Evolutionary conservation across 2,888 invertebrate genomes (phyloP).

Genomic region (Saturnia japonica): DNA sequence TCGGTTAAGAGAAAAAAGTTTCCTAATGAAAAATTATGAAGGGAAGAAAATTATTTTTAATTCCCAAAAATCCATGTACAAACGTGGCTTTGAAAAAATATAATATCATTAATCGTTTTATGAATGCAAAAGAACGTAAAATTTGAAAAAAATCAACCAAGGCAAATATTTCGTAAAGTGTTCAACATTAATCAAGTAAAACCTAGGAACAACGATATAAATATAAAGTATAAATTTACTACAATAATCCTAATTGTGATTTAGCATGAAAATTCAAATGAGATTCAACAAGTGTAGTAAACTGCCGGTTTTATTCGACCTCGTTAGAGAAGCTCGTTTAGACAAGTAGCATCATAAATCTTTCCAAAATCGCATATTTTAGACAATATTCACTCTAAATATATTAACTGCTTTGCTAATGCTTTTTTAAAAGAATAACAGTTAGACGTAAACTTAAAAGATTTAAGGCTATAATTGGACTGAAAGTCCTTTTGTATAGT

Average conservation of each 20-base stretch:
- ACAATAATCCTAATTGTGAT: conserved; percentile 18
- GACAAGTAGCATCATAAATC: conserved; percentile 15
- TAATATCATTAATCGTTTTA: neutral
- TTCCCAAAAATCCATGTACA: neutral
- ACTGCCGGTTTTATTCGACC: conserved; percentile 15
- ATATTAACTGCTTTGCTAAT: neutral
- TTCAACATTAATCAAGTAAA: neutral
- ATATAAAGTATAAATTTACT: conserved; percentile 14
- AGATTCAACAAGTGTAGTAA: conserved; percentile 22
- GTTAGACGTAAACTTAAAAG: neutral
- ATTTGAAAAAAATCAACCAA: neutral
- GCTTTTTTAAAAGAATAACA: neutral
- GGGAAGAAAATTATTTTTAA: neutral
- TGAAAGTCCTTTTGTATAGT: neutral
- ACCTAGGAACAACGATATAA: neutral
- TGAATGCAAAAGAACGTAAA: neutral
- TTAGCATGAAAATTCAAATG: conserved; percentile 21
- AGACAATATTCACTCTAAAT: neutral
- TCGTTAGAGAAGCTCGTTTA: conserved; percentile 17
- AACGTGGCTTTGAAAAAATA: neutral
- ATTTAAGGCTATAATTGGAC: neutral
- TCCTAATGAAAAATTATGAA: neutral
- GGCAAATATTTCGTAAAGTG: neutral
- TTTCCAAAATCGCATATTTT: neutral
- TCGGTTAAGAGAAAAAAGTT: neutral